Percentiles rank a stretch among this genome's conserved stretches.
These are phyloP conservation scores for Cryptocephalus moraei DNA, from an alignment of 2,888 invertebrate species.

Conservation along the genomic window DNA sequence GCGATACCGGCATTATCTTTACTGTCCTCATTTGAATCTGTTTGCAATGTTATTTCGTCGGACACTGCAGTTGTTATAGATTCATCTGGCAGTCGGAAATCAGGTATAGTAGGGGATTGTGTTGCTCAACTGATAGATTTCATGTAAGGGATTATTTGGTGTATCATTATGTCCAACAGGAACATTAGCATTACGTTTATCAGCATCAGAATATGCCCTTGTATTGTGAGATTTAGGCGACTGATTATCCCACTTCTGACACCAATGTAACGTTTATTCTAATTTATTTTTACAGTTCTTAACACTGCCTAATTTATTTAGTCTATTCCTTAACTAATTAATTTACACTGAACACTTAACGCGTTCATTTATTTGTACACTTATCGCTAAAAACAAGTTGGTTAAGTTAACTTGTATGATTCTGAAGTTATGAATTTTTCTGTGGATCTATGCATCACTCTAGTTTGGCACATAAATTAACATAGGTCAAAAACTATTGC, in stretches of 20 bases:
- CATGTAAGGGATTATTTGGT: slow-evolving; percentile 4
- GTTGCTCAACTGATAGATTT: slow-evolving; percentile 4
- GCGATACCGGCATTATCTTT: slow-evolving; percentile 56
- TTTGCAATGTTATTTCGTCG: slow-evolving; percentile 29
- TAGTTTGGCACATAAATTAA: too few species aligned
- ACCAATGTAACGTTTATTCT: too few species aligned
- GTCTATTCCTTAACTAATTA: too few species aligned
- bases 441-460: too few species aligned
- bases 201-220: slow-evolving; percentile 24
- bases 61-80: slow-evolving; percentile 28
- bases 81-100: slow-evolving; percentile 25
- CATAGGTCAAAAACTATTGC: too few species aligned
- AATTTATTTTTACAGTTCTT: too few species aligned
- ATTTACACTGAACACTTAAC: too few species aligned
- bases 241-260: slow-evolving; percentile 14
- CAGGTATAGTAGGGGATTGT: slow-evolving; percentile 8
- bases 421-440: too few species aligned
- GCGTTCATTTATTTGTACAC: too few species aligned
- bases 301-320: too few species aligned
- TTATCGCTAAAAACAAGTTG: too few species aligned
- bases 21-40: slow-evolving; percentile 23
- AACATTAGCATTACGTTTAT: slow-evolving; percentile 13
- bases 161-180: slow-evolving; percentile 11
- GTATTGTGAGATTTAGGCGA: slow-evolving; percentile 33
- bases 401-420: too few species aligned